A percentile compares a stretch with the other conserved stretches of the same genome.
phyloP scores from a whole-genome alignment of 2,888 invertebrate genomes.

The Sisyra nigra region DNA sequence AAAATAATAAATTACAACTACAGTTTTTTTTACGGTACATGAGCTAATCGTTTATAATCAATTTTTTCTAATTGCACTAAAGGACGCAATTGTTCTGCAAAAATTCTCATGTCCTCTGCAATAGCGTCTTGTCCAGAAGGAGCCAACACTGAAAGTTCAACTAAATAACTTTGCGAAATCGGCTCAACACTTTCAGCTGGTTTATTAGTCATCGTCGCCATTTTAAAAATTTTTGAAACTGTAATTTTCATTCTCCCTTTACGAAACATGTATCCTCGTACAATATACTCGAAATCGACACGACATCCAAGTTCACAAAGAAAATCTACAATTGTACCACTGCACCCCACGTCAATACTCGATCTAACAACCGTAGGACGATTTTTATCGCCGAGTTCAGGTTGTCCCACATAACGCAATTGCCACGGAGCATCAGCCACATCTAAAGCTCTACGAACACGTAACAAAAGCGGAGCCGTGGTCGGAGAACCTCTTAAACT shows the following conservation, averaged over 20 bases:
- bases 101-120: slow-evolving; percentile 88
- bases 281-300: slow-evolving; percentile 86
- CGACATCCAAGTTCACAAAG: slow-evolving; percentile 81
- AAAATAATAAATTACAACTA: neutral
- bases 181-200: slow-evolving; percentile 58
- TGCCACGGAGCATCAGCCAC: slow-evolving; percentile 77
- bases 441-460: slow-evolving; percentile 73
- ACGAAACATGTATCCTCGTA: slow-evolving; percentile 85
- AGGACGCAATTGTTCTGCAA: slow-evolving; percentile 87
- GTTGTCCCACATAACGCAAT: slow-evolving; percentile 80
- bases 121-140: slow-evolving; percentile 88
- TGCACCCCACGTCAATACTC: slow-evolving; percentile 85
- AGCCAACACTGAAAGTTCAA: slow-evolving; percentile 80
- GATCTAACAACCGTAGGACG: slow-evolving; percentile 81
- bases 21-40: slow-evolving; percentile 10
- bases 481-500: slow-evolving; percentile 52
- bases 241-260: slow-evolving; percentile 96
- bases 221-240: slow-evolving; percentile 86
- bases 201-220: slow-evolving; percentile 56
- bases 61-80: slow-evolving; percentile 85
- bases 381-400: slow-evolving; percentile 76
- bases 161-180: slow-evolving; percentile 82
- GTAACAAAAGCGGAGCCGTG: slow-evolving; percentile 47
- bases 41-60: slow-evolving; percentile 61
- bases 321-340: slow-evolving; percentile 78